These are phyloP conservation scores for Chunga burmeisteri DNA, from an alignment of 2,113 vertebrate species.

Conservation along the genomic window DNA sequence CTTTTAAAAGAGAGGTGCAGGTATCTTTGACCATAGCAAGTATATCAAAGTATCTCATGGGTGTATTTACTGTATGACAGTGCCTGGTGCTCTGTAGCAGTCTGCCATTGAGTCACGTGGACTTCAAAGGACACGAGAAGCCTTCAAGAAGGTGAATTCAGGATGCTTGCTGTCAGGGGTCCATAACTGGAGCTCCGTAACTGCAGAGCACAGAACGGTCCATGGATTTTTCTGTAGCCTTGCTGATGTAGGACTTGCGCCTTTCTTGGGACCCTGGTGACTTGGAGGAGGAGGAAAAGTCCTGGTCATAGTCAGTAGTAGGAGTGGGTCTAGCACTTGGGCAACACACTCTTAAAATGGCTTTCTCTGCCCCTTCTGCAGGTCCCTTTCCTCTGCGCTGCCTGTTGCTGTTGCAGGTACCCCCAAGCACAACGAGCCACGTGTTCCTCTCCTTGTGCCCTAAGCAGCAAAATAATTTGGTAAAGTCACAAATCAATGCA, in stretches of 20 bases:
- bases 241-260: neutral
- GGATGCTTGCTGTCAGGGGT: neutral
- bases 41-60: neutral
- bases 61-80: neutral
- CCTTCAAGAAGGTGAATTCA: neutral
- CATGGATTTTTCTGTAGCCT: neutral
- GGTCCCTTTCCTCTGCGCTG: neutral
- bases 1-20: neutral
- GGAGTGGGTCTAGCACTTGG: neutral
- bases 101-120: neutral
- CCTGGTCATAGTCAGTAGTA: neutral
- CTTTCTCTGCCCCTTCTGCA: neutral
- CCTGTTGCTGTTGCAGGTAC: neutral
- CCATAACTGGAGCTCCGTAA: fast-evolving
- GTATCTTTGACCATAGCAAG: neutral
- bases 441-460: neutral
- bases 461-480: neutral
- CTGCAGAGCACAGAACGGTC: neutral
- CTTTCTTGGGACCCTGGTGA: neutral
- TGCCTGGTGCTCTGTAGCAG: neutral
- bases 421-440: fast-evolving
- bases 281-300: neutral
- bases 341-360: neutral
- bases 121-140: neutral
- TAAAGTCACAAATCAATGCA: neutral